A percentile compares a stretch with the other conserved stretches of the same genome.
phyloP scores from a whole-genome alignment of 1,140 invertebrate genomes.

The Drosophila funebris region DNA sequence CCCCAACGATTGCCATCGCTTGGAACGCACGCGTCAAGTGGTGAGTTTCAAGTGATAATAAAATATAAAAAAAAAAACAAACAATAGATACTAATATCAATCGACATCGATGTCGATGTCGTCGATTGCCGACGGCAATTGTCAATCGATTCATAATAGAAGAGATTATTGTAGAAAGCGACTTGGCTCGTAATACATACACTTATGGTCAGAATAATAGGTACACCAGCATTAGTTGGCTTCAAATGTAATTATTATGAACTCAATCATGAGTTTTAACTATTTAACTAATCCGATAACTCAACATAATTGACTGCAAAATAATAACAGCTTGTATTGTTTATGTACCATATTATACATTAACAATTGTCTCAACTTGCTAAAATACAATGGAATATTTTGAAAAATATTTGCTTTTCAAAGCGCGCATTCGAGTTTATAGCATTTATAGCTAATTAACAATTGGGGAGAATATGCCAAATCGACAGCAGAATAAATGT shows the following conservation, averaged over 20 bases:
- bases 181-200: too few relatives aligned
- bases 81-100: neutral
- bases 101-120: neutral
- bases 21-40: slow-evolving; percentile 61
- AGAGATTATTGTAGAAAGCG: neutral
- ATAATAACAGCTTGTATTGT: too few relatives aligned
- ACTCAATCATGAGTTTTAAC: too few relatives aligned
- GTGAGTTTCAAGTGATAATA: slow-evolving; percentile 42
- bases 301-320: too few relatives aligned
- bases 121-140: slow-evolving; percentile 55
- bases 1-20: slow-evolving; percentile 65
- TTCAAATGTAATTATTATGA: too few relatives aligned
- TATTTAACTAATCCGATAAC: too few relatives aligned
- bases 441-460: slow-evolving; percentile 32
- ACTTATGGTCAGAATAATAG: neutral
- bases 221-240: too few relatives aligned
- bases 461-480: slow-evolving; percentile 24
- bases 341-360: too few relatives aligned
- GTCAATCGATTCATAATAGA: neutral
- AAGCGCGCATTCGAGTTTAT: neutral
- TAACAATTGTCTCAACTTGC: neutral
- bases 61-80: neutral
- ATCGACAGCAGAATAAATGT: slow-evolving; percentile 2
- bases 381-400: neutral
- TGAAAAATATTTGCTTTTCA: slow-evolving; percentile 11